These are phyloP conservation scores for Macquaria australasica DNA, from an alignment of 2,113 vertebrate species.

Conservation along the genomic window DNA sequence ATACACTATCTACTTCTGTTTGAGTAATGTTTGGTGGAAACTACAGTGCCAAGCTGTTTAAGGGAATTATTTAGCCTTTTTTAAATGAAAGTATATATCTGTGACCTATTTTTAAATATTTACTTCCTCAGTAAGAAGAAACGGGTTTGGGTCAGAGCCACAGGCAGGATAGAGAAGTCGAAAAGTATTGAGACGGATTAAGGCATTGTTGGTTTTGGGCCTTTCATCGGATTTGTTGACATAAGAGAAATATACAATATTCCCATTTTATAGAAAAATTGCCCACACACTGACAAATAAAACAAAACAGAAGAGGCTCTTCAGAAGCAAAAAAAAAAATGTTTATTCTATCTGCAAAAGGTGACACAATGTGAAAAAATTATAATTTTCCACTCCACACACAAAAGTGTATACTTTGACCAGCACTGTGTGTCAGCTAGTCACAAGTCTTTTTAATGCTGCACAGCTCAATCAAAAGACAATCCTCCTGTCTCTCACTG, in stretches of 20 bases:
- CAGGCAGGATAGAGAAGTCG: background rate
- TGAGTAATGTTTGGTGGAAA: background rate
- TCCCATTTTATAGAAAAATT: background rate
- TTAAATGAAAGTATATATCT: background rate
- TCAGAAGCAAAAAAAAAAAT: background rate
- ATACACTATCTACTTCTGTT: background rate
- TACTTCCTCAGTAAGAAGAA: background rate
- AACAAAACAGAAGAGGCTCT: background rate
- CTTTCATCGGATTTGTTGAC: background rate
- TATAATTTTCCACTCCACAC: background rate
- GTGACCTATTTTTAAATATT: background rate
- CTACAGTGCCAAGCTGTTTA: background rate
- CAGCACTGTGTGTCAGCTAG: background rate
- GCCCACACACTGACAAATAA: background rate
- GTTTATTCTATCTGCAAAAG: background rate
- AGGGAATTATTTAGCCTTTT: background rate
- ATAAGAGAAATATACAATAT: background rate
- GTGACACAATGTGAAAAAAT: background rate
- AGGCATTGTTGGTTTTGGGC: background rate
- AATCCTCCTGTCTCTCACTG: constrained; percentile 45
- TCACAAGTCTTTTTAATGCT: constrained; percentile 20
- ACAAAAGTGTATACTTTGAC: background rate
- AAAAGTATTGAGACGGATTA: background rate
- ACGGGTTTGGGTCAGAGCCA: background rate
- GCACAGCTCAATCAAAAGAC: constrained; percentile 42